Evolutionary conservation across 2,888 invertebrate species (phyloP), one percentile per base, ranked within the genome.

Genomic region (Ariolimax columbianus): DNA sequence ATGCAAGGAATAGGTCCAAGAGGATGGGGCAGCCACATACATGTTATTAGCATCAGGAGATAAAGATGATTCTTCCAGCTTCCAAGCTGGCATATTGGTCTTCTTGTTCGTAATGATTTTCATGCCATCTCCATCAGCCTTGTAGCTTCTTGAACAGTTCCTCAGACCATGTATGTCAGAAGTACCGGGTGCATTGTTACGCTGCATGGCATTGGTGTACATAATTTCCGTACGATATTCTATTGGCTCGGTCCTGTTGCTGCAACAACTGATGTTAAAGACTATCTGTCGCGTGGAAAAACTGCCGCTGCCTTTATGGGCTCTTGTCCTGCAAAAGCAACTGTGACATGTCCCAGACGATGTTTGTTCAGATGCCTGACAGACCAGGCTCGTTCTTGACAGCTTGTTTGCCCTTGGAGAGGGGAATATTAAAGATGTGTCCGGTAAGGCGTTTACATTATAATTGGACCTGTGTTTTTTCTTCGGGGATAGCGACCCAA

Each of bases 261-360:
- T 72, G 40, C 81, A 81, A 30, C 81, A 81, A n/a, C 51, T 81
- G 11, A 81, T 81, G 30, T 72, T 81, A 26, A 81, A 81, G 19
- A 72, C 72, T 14, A 72, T 81, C 30, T 81, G 81, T 36, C 30
- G 36, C 14, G 51, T 55, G 55, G 40, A 72, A 7, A 81, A 55
- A 14, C 0, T 30, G 33, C 23, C 33, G 19, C 33, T 36, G 2
- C 23, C 17, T n/a, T 4, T 14, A 47, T 43, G 6, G 40, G 33
- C 23, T 1, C 33, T 9, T 19, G 30, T 38, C 14, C 1, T 51
- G 7, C 51, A 7, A 1, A 26, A 26, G 36, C 72, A 70, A 0
- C 26, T 26, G 11, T 51, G 55, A 47, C 51, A 55, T 19, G 47
- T 1, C 36, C 4, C 7, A 7, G 33, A 6, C 4, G 23, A 7